Percentiles rank a stretch among this genome's conserved stretches.
phyloP scores from a whole-genome alignment of 2,797 vertebrate species.

The Anguilla megastoma region DNA sequence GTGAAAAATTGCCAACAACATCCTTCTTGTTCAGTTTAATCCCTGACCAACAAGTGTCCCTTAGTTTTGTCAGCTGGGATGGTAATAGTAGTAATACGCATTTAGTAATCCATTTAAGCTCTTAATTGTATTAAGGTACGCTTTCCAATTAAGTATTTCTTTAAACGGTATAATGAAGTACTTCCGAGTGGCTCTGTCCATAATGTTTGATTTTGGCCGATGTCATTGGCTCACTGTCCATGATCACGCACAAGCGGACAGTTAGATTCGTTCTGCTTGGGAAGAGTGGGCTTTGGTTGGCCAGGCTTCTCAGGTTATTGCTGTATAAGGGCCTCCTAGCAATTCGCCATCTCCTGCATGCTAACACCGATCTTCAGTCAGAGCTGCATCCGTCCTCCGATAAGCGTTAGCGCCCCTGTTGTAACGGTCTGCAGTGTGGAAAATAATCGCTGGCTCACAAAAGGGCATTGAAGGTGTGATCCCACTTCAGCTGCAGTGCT shows the following conservation, averaged over 20 bases:
- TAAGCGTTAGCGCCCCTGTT: not conserved
- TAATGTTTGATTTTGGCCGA: not conserved
- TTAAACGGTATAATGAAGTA: not conserved
- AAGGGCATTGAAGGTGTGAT: not conserved
- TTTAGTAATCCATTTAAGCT: not conserved
- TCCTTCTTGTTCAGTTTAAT: not conserved
- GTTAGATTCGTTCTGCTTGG: not conserved
- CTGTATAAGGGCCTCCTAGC: not conserved
- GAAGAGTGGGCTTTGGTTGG: not conserved
- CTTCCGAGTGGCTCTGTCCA: not conserved
- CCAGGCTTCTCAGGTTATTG: not conserved
- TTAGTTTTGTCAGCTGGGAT: not conserved
- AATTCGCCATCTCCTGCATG: not conserved
- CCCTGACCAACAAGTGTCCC: not conserved
- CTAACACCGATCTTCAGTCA: not conserved
- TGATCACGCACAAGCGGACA: not conserved
- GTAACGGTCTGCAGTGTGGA: not conserved
- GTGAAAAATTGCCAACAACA: not conserved
- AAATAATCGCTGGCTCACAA: not conserved
- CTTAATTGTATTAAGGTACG: not conserved
- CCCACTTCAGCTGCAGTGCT: not conserved
- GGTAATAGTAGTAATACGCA: not conserved
- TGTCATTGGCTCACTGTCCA: not conserved
- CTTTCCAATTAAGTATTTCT: not conserved
- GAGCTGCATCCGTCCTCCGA: not conserved